A percentile compares a stretch with the other conserved stretches of the same genome.
Conservation (phyloP, 2,888 invertebrate species). For the Brachypalpus laphriformis region DNA sequence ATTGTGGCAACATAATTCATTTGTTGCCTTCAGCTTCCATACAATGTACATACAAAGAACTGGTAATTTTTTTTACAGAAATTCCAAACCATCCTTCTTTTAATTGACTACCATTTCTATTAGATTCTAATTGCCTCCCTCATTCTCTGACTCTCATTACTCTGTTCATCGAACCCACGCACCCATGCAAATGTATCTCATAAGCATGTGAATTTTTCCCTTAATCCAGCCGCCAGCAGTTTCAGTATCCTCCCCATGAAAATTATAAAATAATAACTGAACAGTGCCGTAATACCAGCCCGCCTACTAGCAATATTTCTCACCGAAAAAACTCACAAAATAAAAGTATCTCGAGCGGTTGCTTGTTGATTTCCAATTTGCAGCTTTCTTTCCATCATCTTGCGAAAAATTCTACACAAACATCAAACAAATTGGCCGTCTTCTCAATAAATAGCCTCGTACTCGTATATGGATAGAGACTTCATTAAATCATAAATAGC, state of each 20-base stretch:
- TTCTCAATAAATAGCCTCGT: not conserved
- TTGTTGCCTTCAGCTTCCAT: no score
- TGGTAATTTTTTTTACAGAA: not conserved
- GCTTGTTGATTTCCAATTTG: conserved; percentile 6
- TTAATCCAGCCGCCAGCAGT: not conserved
- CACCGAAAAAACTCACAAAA: not conserved
- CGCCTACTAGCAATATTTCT: conserved; percentile 7
- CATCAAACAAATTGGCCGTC: conserved; percentile 31
- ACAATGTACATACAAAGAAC: no score
- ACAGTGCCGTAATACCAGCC: not conserved
- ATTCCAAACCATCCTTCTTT: not conserved
- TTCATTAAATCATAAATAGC: conserved; percentile 39
- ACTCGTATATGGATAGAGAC: no score
- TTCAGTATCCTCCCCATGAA: not conserved
- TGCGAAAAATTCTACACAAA: not conserved
- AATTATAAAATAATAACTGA: conserved; percentile 18
- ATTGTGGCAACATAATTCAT: no score
- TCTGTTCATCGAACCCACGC: conserved; percentile 4
- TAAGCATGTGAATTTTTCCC: not conserved
- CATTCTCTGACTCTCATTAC: conserved; percentile 1
- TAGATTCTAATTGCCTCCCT: conserved; percentile 6
- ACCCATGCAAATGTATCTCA: conserved; percentile 10
- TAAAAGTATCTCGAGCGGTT: not conserved
- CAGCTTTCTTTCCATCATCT: conserved; percentile 10
- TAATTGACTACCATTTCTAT: not conserved